Percentiles rank a stretch among this genome's conserved stretches.
phyloP scores from a whole-genome alignment of 1,140 invertebrate genomes.

The Drosophila nannoptera region DNA sequence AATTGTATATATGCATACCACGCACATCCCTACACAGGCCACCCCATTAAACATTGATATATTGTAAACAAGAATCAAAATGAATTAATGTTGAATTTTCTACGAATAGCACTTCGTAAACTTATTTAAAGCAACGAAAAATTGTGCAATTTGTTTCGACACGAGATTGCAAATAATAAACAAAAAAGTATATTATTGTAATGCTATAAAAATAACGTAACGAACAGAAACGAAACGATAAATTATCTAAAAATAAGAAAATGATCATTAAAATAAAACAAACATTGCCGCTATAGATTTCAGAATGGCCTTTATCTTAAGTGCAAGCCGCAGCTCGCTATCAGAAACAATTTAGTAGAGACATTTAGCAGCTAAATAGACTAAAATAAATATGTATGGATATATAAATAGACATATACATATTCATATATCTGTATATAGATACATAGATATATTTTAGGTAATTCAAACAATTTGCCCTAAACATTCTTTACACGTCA shows the following conservation, averaged over 20 bases:
- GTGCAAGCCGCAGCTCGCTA: not conserved
- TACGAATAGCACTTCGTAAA: constrained; percentile 34
- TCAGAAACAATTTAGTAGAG: not conserved
- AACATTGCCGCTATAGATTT: constrained; percentile 17
- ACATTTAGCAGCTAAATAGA: constrained; percentile 3
- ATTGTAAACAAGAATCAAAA: constrained; percentile 18
- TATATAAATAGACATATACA: no score
- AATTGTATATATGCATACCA: constrained; percentile 56
- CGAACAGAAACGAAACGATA: constrained; percentile 8
- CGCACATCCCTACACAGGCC: constrained; percentile 23
- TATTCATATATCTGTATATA: no score
- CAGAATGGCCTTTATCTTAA: constrained; percentile 14
- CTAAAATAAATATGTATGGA: not conserved
- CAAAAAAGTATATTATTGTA: no score
- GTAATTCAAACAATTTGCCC: no score
- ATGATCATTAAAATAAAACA: not conserved
- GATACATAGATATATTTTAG: no score
- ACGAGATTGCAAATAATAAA: constrained; percentile 18
- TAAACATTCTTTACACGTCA: not conserved
- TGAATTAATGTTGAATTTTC: constrained; percentile 17
- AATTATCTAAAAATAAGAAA: constrained; percentile 4
- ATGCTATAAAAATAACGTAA: not conserved
- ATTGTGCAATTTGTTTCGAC: constrained; percentile 19
- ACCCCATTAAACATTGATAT: constrained; percentile 29
- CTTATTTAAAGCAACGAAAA: constrained; percentile 25